Base-by-base conservation (phyloP, 64 coral and sea anemone genomes). In the Astreopora myriophthalma region DNA sequence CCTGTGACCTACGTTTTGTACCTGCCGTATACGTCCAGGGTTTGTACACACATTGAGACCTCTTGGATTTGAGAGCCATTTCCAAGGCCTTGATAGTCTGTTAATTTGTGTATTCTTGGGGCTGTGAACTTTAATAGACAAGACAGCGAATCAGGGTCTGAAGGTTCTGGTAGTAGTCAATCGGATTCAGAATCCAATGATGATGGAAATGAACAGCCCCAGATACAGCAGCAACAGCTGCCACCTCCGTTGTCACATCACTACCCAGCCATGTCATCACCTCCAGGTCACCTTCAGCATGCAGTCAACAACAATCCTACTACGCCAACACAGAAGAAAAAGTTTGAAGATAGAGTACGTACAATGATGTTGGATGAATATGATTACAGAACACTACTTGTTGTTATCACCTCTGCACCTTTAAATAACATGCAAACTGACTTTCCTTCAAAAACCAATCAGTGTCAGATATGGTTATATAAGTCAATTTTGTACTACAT, bases 101-200 rank as follows among this genome's bases (percentile, higher is more conserved):
- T 26, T n/a, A 0, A 0, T 86, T 25, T n/a, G 10, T 44, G 0
- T 35, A 48, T 42, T 73, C 3, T 69, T 16, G 3, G 9, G 31
- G 20, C 27, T 52, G 5, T 44, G 17, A 38, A 69, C 9, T 78
- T 95, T 63, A 37, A n/a, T 42, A 95, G 94, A 48, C 71, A 74
- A 17, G 75, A 74, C 13, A 85, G 87, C 58, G 94, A 96, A 22
- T 93, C 95, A 62, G 91, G 84, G 2, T 93, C 91, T 44, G 90
- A 77, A 28, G 90, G 89, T 23, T 96, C 95, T 12, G 91, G 66
- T 20, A 96, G 95, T 63, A 96, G 95, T 38, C 86, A 90, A 32
- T 96, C 95, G 2, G 95, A 90, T 40, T 93, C 95, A 4, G 95
- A 96, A 13, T 93, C 91, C 70, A 87, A 93, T 22, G 95, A 96